Percentiles rank a stretch among this genome's conserved stretches.
Conservation (phyloP, 2,888 invertebrate genomes). For the Thalpophila matura region DNA sequence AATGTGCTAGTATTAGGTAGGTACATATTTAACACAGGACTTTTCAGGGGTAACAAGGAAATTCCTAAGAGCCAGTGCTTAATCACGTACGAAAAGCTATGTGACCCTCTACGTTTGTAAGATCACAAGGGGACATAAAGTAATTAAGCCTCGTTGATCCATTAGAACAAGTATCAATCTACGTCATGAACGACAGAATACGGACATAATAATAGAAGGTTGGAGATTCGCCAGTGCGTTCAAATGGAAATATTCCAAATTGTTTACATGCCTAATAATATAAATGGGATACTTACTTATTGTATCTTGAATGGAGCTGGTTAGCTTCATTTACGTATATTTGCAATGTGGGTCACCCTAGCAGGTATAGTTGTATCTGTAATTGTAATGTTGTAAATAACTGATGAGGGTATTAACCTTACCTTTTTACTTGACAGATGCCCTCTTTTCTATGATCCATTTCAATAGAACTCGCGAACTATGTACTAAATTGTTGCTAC, state of each 20-base stretch:
- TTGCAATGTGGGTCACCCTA: conserved; percentile 19
- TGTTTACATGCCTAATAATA: conserved; percentile 58
- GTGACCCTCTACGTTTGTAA: conserved; percentile 38
- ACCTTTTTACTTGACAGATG: too few species aligned
- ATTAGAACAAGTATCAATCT: conserved; percentile 59
- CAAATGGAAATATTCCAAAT: conserved; percentile 52
- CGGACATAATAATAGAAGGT: conserved; percentile 57
- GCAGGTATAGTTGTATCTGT: conserved; percentile 3
- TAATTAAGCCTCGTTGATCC: conserved; percentile 51
- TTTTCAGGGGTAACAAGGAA: neutral
- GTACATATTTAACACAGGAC: too few species aligned
- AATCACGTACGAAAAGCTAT: conserved; percentile 24
- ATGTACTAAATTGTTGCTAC: too few species aligned
- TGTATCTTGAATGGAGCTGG: conserved; percentile 43
- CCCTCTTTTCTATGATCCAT: too few species aligned
- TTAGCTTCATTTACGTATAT: conserved; percentile 18
- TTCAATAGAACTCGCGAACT: too few species aligned
- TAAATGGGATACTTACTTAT: conserved; percentile 56
- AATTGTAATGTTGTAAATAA: neutral
- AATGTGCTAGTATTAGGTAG: too few species aligned
- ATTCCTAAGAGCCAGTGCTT: conserved; percentile 13
- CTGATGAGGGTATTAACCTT: too few species aligned
- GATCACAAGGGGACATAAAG: conserved; percentile 43
- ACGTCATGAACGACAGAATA: conserved; percentile 46
- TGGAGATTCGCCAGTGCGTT: conserved; percentile 64